phyloP scores from a whole-genome alignment of 2,113 vertebrate genomes.

The Budorcas taxicolor region DNA sequence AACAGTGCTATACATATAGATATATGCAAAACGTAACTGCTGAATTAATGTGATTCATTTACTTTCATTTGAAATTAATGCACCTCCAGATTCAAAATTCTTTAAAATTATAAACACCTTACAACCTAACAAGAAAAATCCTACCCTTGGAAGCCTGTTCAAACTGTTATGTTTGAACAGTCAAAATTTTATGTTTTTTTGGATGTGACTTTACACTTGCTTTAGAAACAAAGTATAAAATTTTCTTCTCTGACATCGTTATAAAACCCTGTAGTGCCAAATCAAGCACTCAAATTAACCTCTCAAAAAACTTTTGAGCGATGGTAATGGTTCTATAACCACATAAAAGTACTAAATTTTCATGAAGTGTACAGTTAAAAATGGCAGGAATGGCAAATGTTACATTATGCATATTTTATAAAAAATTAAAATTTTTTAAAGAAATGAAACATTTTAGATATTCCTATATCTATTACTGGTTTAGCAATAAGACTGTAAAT shows the following conservation, averaged over 20 bases:
- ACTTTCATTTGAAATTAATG: not conserved
- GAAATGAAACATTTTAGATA: not conserved
- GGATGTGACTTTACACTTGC: not conserved
- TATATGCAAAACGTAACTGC: not conserved
- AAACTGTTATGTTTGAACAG: not conserved
- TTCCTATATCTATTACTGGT: not conserved
- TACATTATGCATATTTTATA: not conserved
- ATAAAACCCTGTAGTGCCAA: not conserved
- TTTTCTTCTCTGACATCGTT: not conserved
- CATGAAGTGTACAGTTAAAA: not conserved
- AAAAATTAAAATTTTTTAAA: not conserved
- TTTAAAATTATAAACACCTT: not conserved
- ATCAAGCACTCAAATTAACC: not conserved
- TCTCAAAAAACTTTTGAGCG: not conserved
- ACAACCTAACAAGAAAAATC: not conserved
- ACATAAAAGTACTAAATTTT: not conserved
- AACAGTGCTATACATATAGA: not conserved
- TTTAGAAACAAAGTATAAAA: not conserved
- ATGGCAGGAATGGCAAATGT: not conserved
- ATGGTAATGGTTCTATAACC: not conserved
- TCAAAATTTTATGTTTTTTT: not conserved
- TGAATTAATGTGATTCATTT: not conserved
- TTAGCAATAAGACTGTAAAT: not conserved
- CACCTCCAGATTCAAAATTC: not conserved
- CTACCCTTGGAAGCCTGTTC: not conserved